phyloP scores from a whole-genome alignment of 1,140 invertebrate species.

The Littorina saxatilis region DNA sequence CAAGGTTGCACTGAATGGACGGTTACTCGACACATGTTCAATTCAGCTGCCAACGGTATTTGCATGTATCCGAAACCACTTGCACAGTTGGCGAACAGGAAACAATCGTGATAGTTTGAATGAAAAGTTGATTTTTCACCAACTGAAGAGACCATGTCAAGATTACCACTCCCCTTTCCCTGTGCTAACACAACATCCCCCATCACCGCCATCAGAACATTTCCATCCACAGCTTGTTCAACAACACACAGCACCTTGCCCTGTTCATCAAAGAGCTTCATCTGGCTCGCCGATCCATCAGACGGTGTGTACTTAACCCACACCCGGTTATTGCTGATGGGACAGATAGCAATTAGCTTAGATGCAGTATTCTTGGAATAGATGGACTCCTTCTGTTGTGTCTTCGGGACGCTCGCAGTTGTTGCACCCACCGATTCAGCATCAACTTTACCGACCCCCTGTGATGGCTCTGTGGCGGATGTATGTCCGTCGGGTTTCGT shows the following conservation, averaged over 20 bases:
- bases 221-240: not conserved
- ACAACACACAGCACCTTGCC: not conserved
- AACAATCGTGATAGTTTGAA: no score
- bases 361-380: constrained; percentile 4
- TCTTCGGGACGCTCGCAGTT: not conserved
- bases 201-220: not conserved
- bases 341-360: not conserved
- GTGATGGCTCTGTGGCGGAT: not conserved
- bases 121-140: no score
- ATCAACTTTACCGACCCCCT: not conserved
- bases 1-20: no score
- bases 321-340: not conserved
- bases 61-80: no score
- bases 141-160: no score
- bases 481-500: no score
- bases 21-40: no score
- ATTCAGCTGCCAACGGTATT: no score
- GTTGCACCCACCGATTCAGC: not conserved
- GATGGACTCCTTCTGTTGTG: no score
- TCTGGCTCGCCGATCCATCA: not conserved
- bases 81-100: no score
- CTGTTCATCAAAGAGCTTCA: not conserved
- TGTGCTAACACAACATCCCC: no score
- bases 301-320: not conserved
- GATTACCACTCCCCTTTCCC: no score